A percentile compares a stretch with the other conserved stretches of the same genome.
phyloP scores from a whole-genome alignment of 2,888 invertebrate species.

The Bombylius major region DNA sequence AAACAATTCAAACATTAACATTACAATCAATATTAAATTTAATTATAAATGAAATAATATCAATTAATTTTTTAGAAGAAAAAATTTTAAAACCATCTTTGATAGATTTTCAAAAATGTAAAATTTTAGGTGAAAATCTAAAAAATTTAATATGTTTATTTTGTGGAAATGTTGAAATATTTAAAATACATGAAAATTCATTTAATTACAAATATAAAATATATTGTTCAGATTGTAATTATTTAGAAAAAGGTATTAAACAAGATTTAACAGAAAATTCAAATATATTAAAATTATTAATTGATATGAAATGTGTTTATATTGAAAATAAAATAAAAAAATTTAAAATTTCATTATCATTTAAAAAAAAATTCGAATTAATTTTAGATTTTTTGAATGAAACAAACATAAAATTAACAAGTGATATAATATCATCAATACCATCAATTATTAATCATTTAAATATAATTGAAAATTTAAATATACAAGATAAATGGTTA shows the following conservation, averaged over 20 bases:
- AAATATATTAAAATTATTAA: not conserved
- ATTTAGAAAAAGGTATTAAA: not conserved
- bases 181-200: slow-evolving; percentile 1
- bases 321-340: not conserved
- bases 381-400: not conserved
- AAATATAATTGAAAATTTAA: slow-evolving; percentile 1
- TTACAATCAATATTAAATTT: slow-evolving; percentile 6
- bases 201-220: slow-evolving; percentile 3
- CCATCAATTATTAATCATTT: slow-evolving; percentile 9
- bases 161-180: slow-evolving; percentile 1
- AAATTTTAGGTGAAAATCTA: slow-evolving; percentile 1
- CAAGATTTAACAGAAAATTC: not conserved
- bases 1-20: not conserved
- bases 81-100: not conserved
- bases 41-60: slow-evolving; percentile 1
- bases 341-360: not conserved
- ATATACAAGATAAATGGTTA: slow-evolving; percentile 5
- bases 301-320: not conserved
- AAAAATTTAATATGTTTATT: slow-evolving; percentile 4
- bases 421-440: slow-evolving; percentile 4
- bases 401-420: not conserved
- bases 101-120: not conserved
- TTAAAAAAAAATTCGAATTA: not conserved
- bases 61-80: slow-evolving; percentile 1
- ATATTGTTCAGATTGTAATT: slow-evolving; percentile 3